Base-by-base conservation (phyloP, 2,113 vertebrate species). In the Prunella fulvescens region DNA sequence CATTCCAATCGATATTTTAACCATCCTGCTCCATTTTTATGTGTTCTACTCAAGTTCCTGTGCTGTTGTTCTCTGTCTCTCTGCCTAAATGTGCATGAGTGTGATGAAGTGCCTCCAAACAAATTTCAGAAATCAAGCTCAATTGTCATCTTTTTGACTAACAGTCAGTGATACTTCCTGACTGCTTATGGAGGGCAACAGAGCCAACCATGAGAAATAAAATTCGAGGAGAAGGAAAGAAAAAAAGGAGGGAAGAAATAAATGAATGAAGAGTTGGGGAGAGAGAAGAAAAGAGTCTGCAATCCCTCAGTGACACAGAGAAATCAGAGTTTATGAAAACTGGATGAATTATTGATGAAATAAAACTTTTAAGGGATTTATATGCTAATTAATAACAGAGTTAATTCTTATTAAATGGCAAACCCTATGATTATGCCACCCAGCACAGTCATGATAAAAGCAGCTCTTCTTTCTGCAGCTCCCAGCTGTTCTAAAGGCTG, bases 311-410 rank as follows among this genome's bases (percentile, higher is more conserved):
- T 23, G 65, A 93, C 39, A 35, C 35, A 67, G 65, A 79, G 57
- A 89, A 70, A 70, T 51, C 10, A 20, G 56, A 77, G 29, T 71
- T 60, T 76, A 37, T 54, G 62, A 65, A 76, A 87, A 67, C 51
- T 54, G 28, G 8, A 31, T 88, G 72, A 95, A 94, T 86, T 86
- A 88, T 73, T 82, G 42, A 90, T 78, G 51, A 65, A 92, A 91
- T 53, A 79, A 50, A 74, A 88, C 16, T 93, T 93, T 81, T 44
- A 62, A 92, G 45, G 53, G n/a, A 61, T 83, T 93, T 54, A 64
- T 80, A 56, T 70, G 64, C 65, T 88, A 83, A 83, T 88, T 88
- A 90, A 73, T 79, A 85, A 76, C 56, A 25, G 69, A 69, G 22
- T 50, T 85, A 81, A 77, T 67, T 78, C 57, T 93, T 78, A 78